A percentile compares a stretch with the other conserved stretches of the same genome.
Conservation (phyloP, 2,113 vertebrate species). For the Hemiscyllium ocellatum region DNA sequence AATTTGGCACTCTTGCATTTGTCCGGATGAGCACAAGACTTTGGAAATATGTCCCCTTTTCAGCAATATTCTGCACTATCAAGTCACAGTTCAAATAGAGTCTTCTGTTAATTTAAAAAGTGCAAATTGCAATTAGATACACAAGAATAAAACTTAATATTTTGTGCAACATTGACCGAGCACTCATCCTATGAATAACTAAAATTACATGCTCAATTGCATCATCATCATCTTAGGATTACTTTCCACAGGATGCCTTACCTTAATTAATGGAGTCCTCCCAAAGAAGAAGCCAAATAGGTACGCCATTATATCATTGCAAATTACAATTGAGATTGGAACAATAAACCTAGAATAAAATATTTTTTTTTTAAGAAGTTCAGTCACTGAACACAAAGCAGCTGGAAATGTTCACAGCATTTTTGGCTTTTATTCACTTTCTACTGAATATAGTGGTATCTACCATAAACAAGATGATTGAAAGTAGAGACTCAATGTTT, state of each 20-base stretch:
- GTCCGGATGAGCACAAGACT: too few relatives aligned
- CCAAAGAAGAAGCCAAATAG: slow-evolving; percentile 98
- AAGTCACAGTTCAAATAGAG: not conserved
- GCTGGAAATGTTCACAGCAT: not conserved
- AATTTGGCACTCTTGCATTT: too few relatives aligned
- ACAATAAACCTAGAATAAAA: slow-evolving; percentile 78
- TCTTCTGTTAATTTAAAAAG: not conserved
- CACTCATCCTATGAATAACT: not conserved
- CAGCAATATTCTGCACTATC: too few relatives aligned
- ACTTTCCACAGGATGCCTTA: slow-evolving; percentile 46
- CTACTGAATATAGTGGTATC: not conserved
- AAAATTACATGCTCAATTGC: not conserved
- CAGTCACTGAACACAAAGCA: not conserved
- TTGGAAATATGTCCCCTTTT: too few relatives aligned
- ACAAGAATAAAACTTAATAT: not conserved
- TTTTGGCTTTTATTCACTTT: not conserved
- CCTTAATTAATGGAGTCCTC: slow-evolving; percentile 93
- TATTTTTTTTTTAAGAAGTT: not conserved
- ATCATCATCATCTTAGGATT: not conserved
- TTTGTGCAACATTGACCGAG: not conserved
- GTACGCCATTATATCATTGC: slow-evolving; percentile 94
- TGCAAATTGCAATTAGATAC: not conserved
- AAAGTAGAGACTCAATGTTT: not conserved
- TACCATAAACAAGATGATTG: not conserved
- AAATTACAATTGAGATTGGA: slow-evolving; percentile 94